Evolutionary conservation across 2,888 invertebrate species (phyloP).

Genomic region (Hydrotaea diabolus): DNA sequence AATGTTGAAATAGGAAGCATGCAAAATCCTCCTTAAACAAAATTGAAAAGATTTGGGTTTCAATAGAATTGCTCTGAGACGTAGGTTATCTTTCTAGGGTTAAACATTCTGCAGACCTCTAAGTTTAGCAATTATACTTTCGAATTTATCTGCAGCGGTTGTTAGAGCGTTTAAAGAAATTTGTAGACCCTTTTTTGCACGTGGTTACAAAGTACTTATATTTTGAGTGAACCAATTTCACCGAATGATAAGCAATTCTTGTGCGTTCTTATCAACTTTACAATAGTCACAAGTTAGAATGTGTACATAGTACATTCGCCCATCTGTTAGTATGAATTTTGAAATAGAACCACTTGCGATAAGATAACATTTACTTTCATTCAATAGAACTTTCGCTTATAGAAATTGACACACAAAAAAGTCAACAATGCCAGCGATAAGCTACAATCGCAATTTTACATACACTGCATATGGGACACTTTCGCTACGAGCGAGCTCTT

Average conservation of each 20-base stretch:
- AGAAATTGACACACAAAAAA: slow-evolving; percentile 13
- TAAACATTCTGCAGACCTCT: too few species aligned
- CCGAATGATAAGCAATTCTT: not conserved
- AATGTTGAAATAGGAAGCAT: too few species aligned
- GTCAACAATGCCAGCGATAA: slow-evolving; percentile 26
- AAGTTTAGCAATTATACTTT: too few species aligned
- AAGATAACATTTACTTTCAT: slow-evolving; percentile 36
- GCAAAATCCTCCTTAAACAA: too few species aligned
- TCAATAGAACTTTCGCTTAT: slow-evolving; percentile 20
- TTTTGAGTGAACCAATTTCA: not conserved
- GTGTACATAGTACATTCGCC: not conserved
- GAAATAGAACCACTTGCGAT: not conserved
- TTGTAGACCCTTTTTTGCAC: too few species aligned
- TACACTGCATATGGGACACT: slow-evolving; percentile 21
- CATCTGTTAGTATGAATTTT: not conserved
- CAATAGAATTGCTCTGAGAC: too few species aligned
- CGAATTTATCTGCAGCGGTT: too few species aligned
- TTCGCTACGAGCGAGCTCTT: not conserved
- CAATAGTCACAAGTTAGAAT: slow-evolving; percentile 26
- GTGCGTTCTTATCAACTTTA: slow-evolving; percentile 24
- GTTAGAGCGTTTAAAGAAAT: too few species aligned
- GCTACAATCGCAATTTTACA: not conserved
- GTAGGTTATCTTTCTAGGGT: too few species aligned
- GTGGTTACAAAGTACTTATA: too few species aligned
- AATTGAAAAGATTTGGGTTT: too few species aligned